Evolutionary conservation across 2,797 vertebrate species (phyloP).

Genomic region (Monodelphis domestica): DNA sequence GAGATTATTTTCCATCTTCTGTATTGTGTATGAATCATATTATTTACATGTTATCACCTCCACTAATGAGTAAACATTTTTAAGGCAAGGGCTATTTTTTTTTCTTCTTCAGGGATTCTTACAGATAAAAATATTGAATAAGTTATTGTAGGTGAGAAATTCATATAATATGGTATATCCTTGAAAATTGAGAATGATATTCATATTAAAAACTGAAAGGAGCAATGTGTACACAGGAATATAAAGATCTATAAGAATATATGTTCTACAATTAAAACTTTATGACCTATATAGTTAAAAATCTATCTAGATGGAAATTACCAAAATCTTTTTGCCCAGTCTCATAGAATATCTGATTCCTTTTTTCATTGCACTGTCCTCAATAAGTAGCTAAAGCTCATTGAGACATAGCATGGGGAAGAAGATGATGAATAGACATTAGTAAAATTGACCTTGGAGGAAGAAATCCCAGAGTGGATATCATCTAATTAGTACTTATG

Average conservation of each 20-base stretch:
- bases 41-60: neutral
- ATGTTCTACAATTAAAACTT: neutral
- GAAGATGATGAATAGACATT: neutral
- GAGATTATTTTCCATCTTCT: neutral
- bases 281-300: neutral
- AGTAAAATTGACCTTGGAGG: neutral
- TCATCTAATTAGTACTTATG: neutral
- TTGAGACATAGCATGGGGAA: neutral
- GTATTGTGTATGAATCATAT: neutral
- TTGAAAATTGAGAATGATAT: neutral
- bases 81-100: neutral
- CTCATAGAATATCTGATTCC: neutral
- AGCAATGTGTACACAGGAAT: neutral
- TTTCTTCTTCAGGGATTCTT: neutral
- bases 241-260: neutral
- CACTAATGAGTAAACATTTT: neutral
- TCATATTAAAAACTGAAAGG: neutral
- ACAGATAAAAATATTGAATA: neutral
- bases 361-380: neutral
- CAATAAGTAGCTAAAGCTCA: neutral
- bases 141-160: neutral
- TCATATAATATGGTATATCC: neutral
- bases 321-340: neutral
- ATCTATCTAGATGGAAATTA: neutral
- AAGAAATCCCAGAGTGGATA: neutral